Base-by-base conservation (phyloP, 1,140 invertebrate genomes). In the Leucophenga varia region DNA sequence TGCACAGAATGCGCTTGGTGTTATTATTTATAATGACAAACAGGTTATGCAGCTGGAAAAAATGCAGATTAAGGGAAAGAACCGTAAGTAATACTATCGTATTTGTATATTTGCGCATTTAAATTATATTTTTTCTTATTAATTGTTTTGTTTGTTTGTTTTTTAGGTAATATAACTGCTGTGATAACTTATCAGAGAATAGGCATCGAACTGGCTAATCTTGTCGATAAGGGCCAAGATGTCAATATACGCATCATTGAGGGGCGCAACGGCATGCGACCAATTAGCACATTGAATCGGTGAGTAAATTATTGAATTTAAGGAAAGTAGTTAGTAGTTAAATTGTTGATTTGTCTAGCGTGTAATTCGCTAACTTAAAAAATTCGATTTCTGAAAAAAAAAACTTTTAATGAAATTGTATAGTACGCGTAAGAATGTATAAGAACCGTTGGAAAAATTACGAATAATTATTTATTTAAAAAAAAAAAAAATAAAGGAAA, bases 111-210 rank as follows among this genome's bases (percentile, higher is more conserved):
- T 25, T 25, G 22, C 22, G 22, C 22, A 59, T 57, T 19, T 71
- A 74, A 14, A 32, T 47, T 9, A 37, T 17, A 35, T 16, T 20
- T 20, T 39, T 39, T n/a, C n/a, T n/a, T n/a, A n/a, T n/a, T n/a
- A n/a, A n/a, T n/a, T n/a, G n/a, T n/a, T n/a, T n/a, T n/a, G n/a
- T n/a, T 17, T 41, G 10, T 43, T 36, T 52, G 48, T 40, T 31
- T 72, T 74, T 0, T 77, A 87, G 86, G 84, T 52, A 84, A 87
- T 69, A 87, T 90, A 45, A 87, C 87, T 32, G 84, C 88, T 6
- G 82, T 91, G 30, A 88, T 90, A 74, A 90, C 88, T 2, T 84
- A 81, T 71, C 83, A 86, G 64, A 82, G 82, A 75, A 86, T 89
- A 60, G 89, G 89, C 3, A 81, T 87, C 61, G 81, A 85, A 64